Evolutionary conservation across 23 tunicate species (phyloP), one percentile per base, ranked within the genome.

Genomic region (Styela clava): DNA sequence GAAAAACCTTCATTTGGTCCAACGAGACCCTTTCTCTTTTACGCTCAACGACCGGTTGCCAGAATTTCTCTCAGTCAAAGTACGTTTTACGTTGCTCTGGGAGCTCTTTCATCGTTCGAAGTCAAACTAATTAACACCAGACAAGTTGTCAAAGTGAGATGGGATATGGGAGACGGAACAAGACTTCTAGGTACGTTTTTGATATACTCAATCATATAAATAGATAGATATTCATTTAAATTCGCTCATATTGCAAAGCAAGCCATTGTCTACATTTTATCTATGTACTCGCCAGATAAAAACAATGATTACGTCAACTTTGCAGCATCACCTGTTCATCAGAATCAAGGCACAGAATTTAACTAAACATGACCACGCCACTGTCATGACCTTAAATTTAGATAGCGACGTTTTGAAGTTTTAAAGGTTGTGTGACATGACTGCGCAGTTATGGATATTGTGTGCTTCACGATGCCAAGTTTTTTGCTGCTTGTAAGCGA

Each of bases 161-260:
- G 81, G 81, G 65, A 76, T 21, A 76, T 76, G 81, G 81, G 81
- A 12, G 81, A 76, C 44, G 81, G 81, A 1, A 76, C 81, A 12
- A 44, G n/a, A 23, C 31, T 76, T 5, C 24, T 22, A 36, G 81
- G 81, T 76, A 2, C 12, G 65, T 76, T 25, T 16, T 24, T 65
- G 31, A 5, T 24, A 7, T 9, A 27, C 70, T 5, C 31, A 7
- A 65, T 65, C 31, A 56, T 18, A 56, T 18, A 56, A 56, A 20
- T 18, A 56, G 63, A 56, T 61, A 61, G n/a, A 61, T 56, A 18
- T 20, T 56, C 20, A 56, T 20, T 18, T 56, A 20, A 18, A 18
- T 56, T 56, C 20, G 63, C 18, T 56, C 18, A 21, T 21, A 0
- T 61, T 61, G 64, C 23, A 21, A 61, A 61, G 64, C n/a, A 21